Percentiles rank a stretch among this genome's conserved stretches.
These are phyloP conservation scores for Regulus satrapa DNA, from an alignment of 2,113 vertebrate genomes.

Conservation along the genomic window DNA sequence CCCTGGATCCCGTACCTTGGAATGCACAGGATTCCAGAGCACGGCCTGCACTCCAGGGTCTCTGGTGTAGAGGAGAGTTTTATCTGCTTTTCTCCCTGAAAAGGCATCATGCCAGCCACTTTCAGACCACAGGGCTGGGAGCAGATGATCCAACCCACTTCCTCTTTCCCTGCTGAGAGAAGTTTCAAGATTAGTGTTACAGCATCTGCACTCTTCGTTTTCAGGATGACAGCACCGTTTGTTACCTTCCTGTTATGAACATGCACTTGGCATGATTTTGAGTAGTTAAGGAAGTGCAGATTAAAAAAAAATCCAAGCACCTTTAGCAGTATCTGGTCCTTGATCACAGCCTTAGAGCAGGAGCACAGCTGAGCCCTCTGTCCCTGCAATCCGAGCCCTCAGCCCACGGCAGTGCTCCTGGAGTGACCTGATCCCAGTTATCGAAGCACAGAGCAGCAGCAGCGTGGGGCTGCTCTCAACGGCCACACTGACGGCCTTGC, in stretches of 20 bases:
- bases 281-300: slow-evolving; percentile 21
- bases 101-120: neutral
- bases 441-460: neutral
- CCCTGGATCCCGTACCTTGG: rapidly evolving
- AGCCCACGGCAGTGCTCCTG: no score
- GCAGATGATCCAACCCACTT: neutral
- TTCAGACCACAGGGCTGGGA: neutral
- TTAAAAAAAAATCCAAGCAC: neutral
- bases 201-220: neutral
- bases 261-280: neutral
- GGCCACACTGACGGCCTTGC: neutral
- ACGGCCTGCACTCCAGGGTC: neutral
- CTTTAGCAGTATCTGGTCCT: neutral
- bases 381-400: neutral
- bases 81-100: neutral
- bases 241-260: slow-evolving; percentile 21
- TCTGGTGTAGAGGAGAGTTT: rapidly evolving
- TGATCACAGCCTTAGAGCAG: neutral
- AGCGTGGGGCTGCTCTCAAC: rapidly evolving
- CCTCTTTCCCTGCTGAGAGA: neutral
- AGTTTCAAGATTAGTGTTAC: neutral
- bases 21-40: neutral
- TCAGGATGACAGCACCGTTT: neutral
- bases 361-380: neutral
- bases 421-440: neutral